Percentiles rank a stretch among this genome's conserved stretches.
Evolutionary conservation across 2,113 vertebrate species (phyloP).

Genomic region (Salminus brasiliensis): DNA sequence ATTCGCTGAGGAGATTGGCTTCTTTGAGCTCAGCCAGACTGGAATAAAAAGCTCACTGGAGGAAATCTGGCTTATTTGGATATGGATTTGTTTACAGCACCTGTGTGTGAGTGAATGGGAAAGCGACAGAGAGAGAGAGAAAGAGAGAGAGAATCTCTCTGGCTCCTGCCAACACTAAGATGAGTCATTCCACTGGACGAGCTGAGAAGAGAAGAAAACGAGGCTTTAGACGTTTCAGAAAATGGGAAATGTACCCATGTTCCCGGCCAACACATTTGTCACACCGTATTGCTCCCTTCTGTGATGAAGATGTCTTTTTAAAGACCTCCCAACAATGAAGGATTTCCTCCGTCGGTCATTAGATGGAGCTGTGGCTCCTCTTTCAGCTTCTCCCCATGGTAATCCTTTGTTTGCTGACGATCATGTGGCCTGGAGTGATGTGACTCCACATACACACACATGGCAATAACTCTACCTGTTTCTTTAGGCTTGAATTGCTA

Average conservation of each 20-base stretch:
- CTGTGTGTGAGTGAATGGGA: constrained; percentile 18
- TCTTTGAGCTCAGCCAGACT: background rate
- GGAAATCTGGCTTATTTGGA: constrained; percentile 40
- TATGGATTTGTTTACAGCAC: constrained; percentile 49
- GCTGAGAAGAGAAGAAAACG: background rate
- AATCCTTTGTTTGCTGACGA: constrained; percentile 1
- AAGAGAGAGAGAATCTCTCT: background rate
- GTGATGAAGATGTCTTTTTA: background rate
- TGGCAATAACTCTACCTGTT: too few relatives aligned
- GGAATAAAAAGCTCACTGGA: background rate
- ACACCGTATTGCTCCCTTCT: background rate
- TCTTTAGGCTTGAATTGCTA: constrained; percentile 9
- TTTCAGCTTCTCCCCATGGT: background rate
- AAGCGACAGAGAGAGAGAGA: background rate
- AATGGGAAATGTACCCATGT: background rate
- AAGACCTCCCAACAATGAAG: background rate
- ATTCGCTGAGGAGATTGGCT: background rate
- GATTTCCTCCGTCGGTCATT: constrained; percentile 16
- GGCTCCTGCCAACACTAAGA: background rate
- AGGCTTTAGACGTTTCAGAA: background rate
- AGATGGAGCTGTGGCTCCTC: constrained; percentile 56
- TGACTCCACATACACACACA: background rate
- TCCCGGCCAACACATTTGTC: too few relatives aligned
- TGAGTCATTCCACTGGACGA: constrained; percentile 8
- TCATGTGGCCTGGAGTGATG: background rate